Percentiles rank a stretch among this genome's conserved stretches.
Evolutionary conservation across 2,888 invertebrate species (phyloP).

Genomic region (Hirtodrosophila histrioides): DNA sequence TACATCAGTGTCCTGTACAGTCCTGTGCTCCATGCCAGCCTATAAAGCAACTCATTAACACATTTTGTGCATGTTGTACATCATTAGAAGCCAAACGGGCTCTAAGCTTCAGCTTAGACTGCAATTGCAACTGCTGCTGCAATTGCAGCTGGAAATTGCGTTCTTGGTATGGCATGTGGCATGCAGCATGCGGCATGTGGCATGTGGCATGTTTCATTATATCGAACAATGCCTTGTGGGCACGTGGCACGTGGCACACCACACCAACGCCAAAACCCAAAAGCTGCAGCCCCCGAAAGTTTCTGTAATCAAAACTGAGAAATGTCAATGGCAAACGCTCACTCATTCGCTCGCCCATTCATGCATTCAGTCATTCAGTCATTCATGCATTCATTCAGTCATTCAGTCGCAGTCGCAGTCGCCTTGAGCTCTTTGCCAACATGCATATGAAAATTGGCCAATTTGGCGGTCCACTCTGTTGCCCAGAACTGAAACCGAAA

Average conservation of each 20-base stretch:
- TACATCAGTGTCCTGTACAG: no score
- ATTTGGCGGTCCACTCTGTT: conserved; percentile 49
- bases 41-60: conserved; percentile 59
- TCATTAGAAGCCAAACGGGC: conserved; percentile 54
- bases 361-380: conserved; percentile 3
- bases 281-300: background rate
- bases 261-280: background rate
- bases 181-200: conserved; percentile 25
- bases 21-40: no score
- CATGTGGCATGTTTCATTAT: conserved; percentile 34
- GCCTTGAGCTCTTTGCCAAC: conserved; percentile 39
- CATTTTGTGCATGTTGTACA: conserved; percentile 69
- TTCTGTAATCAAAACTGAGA: conserved; percentile 43
- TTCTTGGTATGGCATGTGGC: conserved; percentile 3
- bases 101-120: conserved; percentile 5
- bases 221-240: conserved; percentile 32
- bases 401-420: conserved; percentile 10
- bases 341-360: conserved; percentile 7
- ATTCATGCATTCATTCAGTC: conserved; percentile 5
- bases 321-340: conserved; percentile 59
- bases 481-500: conserved; percentile 19
- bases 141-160: no score
- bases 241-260: conserved; percentile 35
- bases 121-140: background rate
- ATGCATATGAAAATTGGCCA: conserved; percentile 69